A percentile compares a stretch with the other conserved stretches of the same genome.
Evolutionary conservation across 2,113 vertebrate genomes (phyloP).

Genomic region (Chaenocephalus aceratus): DNA sequence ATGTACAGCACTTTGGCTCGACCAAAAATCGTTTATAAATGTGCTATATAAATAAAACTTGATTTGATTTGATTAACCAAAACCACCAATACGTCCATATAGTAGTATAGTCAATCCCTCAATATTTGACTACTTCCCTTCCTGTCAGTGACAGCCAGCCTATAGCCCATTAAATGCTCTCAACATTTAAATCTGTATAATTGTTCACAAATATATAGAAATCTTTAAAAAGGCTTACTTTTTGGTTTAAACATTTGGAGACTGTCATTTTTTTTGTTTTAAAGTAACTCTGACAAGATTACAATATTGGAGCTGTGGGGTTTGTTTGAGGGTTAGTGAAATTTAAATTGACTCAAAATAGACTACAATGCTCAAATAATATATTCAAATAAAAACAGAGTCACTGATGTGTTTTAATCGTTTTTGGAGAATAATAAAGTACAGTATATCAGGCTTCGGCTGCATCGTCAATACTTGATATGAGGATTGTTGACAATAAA

Average conservation of each 20-base stretch:
- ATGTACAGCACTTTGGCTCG: no score
- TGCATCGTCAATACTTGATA: background rate
- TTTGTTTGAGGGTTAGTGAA: background rate
- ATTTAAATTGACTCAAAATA: background rate
- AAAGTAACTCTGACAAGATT: no score
- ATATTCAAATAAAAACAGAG: no score
- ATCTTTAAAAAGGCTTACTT: no score
- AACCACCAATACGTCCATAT: background rate
- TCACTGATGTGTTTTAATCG: background rate
- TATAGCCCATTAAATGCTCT: background rate
- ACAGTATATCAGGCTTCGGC: background rate
- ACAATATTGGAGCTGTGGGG: no score
- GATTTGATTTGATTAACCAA: background rate
- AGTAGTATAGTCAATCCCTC: no score
- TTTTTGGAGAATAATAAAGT: background rate
- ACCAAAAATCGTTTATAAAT: no score
- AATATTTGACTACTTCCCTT: background rate
- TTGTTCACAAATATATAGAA: no score
- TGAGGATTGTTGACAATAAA: background rate
- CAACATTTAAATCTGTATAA: background rate
- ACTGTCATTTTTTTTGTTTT: no score
- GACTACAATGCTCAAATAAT: background rate
- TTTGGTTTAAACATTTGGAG: no score
- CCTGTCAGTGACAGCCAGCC: background rate
- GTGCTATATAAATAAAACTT: no score